Base-by-base conservation (phyloP, 2,113 vertebrate species). In the Petrocephalus microphthalmus region DNA sequence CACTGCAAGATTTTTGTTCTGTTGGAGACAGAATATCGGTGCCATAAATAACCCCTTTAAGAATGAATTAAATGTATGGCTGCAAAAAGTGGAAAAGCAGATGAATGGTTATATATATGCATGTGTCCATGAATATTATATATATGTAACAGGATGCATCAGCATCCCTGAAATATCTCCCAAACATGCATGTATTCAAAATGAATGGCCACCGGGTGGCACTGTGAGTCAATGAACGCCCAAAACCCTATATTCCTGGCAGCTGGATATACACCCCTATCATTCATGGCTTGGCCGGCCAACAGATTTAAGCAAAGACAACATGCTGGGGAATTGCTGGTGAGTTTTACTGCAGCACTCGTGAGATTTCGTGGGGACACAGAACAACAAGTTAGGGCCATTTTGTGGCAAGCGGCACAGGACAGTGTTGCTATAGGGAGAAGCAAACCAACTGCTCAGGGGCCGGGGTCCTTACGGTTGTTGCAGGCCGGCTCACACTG, bases 401-500 rank as follows among this genome's bases (percentile, higher is more conserved):
- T 15, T 7, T 53, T 7, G 52, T 1, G 2, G 6, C 52, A 53
- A 67, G n/a, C 2, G 60, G n/a, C 29, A 74, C 67, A 37, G 13
- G 4, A 37, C 17, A 74, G 1, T 19, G 67, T 10, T 17, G 29
- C 29, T 71, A 71, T 13, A n/a, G 57, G 64, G 29, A 29, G 64
- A 25, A 71, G 11, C 29, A 20, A 82, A 82, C 78, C 7, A 47
- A 37, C 2, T 82, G 37, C 19, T 37, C 11, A 19, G 42, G 6
- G 25, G 42, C 22, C 20, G 52, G 29, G 25, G 52, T 33, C 96
- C 98, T 97, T 90, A 99, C 98, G 87, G 90, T 98, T 99, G 94
- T 96, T 98, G 89, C 98, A 99, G 0, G 97, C 93, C 8, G 97
- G 97, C 91, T 99, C 98, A 45, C 98, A 98, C 92, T 98, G 98